A percentile compares a stretch with the other conserved stretches of the same genome.
Conservation (phyloP, 2,888 invertebrate species). For the Seladonia tumulorum region DNA sequence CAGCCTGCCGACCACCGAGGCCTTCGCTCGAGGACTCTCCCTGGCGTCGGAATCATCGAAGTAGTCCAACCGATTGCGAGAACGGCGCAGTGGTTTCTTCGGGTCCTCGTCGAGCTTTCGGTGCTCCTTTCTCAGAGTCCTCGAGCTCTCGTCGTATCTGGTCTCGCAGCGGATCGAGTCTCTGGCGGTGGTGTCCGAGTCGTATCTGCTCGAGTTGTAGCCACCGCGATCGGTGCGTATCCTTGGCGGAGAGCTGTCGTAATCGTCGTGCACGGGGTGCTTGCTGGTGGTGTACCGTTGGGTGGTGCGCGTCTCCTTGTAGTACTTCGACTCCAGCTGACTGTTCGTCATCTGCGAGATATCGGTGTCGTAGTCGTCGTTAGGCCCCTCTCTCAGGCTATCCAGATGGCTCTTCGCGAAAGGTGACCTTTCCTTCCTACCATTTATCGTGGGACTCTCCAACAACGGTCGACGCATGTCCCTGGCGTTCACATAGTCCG, state of each 20-base stretch:
- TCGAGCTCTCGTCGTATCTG: conserved; percentile 71
- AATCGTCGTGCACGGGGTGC: conserved; percentile 77
- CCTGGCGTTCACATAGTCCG: conserved; percentile 79
- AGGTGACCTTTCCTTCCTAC: conserved; percentile 71
- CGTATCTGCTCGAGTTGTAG: conserved; percentile 81
- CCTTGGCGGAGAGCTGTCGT: conserved; percentile 81
- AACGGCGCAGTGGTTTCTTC: conserved; percentile 78
- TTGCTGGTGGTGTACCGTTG: conserved; percentile 77
- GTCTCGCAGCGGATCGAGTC: conserved; percentile 78
- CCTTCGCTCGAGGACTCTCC: conserved; percentile 74
- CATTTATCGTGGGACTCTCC: conserved; percentile 64
- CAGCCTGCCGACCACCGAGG: conserved; percentile 68
- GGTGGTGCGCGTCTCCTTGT: conserved; percentile 78
- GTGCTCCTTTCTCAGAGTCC: conserved; percentile 75
- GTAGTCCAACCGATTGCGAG: conserved; percentile 78
- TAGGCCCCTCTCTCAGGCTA: conserved; percentile 77
- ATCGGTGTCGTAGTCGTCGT: conserved; percentile 83
- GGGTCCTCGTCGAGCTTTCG: conserved; percentile 73
- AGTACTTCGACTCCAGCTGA: conserved; percentile 80
- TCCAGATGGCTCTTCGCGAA: conserved; percentile 75
- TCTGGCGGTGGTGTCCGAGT: conserved; percentile 81
- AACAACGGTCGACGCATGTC: conserved; percentile 77
- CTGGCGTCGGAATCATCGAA: conserved; percentile 80
- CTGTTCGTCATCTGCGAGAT: conserved; percentile 82
- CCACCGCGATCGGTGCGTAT: conserved; percentile 75